Evolutionary conservation across 2,797 vertebrate genomes (phyloP), one percentile per base, ranked within the genome.

Genomic region (Enteromius afrohamiltoni): DNA sequence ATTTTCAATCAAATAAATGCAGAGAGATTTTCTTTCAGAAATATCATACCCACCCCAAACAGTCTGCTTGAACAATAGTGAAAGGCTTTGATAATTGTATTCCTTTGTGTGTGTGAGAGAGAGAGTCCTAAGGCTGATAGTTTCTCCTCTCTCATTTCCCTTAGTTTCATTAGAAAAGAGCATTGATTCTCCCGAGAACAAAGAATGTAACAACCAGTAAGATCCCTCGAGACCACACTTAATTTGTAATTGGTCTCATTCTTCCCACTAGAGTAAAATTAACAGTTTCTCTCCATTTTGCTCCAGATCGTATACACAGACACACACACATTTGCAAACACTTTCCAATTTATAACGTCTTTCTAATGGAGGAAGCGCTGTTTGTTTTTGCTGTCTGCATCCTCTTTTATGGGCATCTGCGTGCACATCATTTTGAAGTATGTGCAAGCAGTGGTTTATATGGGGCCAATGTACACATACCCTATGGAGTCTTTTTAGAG

Each of bases 231-330:
- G 45, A 79, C 58, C 49, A 55, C 31, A 40, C 26, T 79, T 79
- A 79, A 53, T 84, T 79, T 84, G 58, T 80, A 74, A 84, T 80
- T 80, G 69, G 31, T 84, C 45, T 75, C 29, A 53, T 84, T 84
- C 53, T 74, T 79, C 68, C 42, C 21, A 73, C 67, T 73, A 40
- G 58, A 84, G 40, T 45, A 26, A 53, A 79, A 65, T 67, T n/a
- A 79, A 79, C 77, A 23, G 29, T 68, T 74, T 55, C 42, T 67
- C 58, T 84, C 17, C 2, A 45, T 31, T 51, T n/a, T 53, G 4
- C 53, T 47, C 26, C 51, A 78, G 40, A 45, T n/a, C 53, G 21
- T 26, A 68, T 37, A 34, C 40, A 84, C 55, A 84, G n/a, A 62
- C 58, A 79, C 14, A 79, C 14, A 21, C 40, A 21, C 31, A 29